Percentiles rank a stretch among this genome's conserved stretches.
Evolutionary conservation across 2,113 vertebrate genomes (phyloP).

Genomic region (Neolamprologus toae): DNA sequence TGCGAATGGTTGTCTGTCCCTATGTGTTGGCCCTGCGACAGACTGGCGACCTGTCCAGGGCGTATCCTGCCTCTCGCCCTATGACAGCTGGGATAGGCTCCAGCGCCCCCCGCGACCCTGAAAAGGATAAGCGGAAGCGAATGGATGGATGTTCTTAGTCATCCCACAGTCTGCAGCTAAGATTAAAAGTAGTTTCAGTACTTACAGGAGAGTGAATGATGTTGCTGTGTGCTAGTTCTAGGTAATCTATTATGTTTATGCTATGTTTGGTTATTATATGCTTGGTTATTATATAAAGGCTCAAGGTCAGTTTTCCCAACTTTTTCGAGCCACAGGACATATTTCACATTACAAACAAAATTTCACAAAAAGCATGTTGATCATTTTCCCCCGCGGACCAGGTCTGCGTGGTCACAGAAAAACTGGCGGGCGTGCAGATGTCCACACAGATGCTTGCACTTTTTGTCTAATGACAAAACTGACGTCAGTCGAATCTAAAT

Average conservation of each 20-base stretch:
- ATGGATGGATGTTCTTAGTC: too few species aligned
- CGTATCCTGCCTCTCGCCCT: too few species aligned
- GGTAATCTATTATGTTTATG: neutral
- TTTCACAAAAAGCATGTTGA: neutral
- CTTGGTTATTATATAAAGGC: neutral
- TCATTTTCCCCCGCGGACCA: rapidly evolving
- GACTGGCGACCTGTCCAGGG: too few species aligned
- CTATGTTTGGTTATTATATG: neutral
- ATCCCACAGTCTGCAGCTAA: neutral
- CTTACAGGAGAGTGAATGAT: neutral
- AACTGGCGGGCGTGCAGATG: neutral
- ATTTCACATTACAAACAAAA: neutral
- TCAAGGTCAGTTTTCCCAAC: neutral
- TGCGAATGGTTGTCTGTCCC: too few species aligned
- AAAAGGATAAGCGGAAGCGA: too few species aligned
- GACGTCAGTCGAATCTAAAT: neutral
- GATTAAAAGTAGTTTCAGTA: neutral
- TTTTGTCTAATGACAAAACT: neutral
- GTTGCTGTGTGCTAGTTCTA: neutral
- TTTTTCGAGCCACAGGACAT: neutral
- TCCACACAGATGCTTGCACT: neutral
- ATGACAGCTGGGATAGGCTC: too few species aligned
- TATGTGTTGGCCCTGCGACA: too few species aligned
- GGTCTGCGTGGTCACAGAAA: neutral
- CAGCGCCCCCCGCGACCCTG: too few species aligned